Conservation (phyloP, 2,888 invertebrate genomes). For the Zygaena filipendulae region DNA sequence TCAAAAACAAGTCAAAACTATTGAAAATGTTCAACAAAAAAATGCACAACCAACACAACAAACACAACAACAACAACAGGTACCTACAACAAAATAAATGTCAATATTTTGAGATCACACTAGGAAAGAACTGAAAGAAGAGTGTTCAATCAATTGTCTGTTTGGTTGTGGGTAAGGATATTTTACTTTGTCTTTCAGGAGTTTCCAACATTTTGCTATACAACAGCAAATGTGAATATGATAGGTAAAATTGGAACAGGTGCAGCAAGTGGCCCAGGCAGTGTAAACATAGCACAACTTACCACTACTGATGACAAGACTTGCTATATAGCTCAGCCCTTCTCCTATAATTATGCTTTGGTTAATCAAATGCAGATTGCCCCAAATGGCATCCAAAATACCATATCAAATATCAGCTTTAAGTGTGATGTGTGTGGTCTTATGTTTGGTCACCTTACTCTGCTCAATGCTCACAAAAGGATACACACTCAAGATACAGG, state of each 20-base stretch:
- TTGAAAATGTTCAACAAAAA: conserved; percentile 72
- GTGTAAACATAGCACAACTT: conserved; percentile 77
- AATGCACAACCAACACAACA: conserved; percentile 59
- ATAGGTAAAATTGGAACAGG: conserved; percentile 70
- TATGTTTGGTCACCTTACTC: conserved; percentile 84
- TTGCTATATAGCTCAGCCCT: conserved; percentile 80
- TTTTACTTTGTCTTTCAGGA: conserved; percentile 42
- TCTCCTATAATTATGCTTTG: conserved; percentile 84
- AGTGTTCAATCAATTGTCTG: too few relatives aligned
- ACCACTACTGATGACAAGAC: conserved; percentile 74
- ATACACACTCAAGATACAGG: conserved; percentile 76
- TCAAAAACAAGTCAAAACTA: conserved; percentile 69
- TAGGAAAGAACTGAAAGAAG: too few relatives aligned
- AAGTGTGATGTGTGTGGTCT: conserved; percentile 90
- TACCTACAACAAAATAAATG: conserved; percentile 14
- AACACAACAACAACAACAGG: conserved; percentile 32
- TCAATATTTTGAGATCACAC: too few relatives aligned
- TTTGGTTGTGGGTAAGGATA: too few relatives aligned
- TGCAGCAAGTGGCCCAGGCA: conserved; percentile 52
- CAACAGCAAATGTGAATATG: conserved; percentile 73
- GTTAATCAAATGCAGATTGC: conserved; percentile 88
- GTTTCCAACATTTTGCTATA: conserved; percentile 78
- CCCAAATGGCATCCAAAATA: conserved; percentile 73
- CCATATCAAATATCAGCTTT: conserved; percentile 84
- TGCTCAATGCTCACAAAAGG: conserved; percentile 88